Conservation (phyloP, 1,140 invertebrate species). For the Diorhabda sublineata region DNA sequence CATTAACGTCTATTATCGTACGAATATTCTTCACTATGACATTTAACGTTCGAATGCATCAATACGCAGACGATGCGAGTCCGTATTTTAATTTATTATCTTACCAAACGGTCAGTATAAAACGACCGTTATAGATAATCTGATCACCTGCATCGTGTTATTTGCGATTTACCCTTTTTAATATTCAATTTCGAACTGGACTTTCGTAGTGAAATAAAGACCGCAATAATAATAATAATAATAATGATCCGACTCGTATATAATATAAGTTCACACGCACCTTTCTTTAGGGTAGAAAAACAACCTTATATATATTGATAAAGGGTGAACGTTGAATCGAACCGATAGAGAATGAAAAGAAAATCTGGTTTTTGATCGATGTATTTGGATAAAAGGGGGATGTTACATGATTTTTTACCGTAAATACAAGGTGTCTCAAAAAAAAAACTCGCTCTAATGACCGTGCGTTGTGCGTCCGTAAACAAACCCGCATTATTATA, state of each 20-base stretch:
- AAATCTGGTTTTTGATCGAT: background rate
- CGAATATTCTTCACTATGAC: too few relatives aligned
- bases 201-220: conserved; percentile 10
- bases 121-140: conserved; percentile 15
- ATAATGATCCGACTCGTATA: conserved; percentile 3
- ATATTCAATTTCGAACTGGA: conserved; percentile 14
- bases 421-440: too few relatives aligned
- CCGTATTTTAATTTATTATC: background rate
- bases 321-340: background rate
- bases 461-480: too few relatives aligned
- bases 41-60: too few relatives aligned
- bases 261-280: conserved; percentile 6
- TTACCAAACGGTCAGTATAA: background rate
- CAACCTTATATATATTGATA: background rate
- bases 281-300: conserved; percentile 11
- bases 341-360: background rate
- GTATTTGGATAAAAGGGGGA: too few relatives aligned
- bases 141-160: conserved; percentile 11
- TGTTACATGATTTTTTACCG: too few relatives aligned
- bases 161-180: conserved; percentile 6
- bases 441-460: too few relatives aligned
- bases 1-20: too few relatives aligned
- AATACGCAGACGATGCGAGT: too few relatives aligned
- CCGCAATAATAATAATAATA: background rate
- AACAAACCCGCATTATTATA: too few relatives aligned